These are phyloP conservation scores for Drosophila mojavensis DNA, from an alignment of 1,140 invertebrate genomes.

Conservation along the genomic window DNA sequence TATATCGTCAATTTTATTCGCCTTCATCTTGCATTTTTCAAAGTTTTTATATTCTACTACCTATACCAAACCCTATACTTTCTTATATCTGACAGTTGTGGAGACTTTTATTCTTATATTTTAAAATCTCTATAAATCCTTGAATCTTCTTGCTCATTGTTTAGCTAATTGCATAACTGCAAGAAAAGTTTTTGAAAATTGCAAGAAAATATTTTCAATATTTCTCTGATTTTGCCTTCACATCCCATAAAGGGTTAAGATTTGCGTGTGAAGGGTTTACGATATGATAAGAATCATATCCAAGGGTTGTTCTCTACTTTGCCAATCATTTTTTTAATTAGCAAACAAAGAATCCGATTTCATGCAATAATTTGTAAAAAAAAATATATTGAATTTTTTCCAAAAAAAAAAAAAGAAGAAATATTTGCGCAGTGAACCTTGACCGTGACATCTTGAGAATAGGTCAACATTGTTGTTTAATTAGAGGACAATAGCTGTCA, in stretches of 20 bases:
- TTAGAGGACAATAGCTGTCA: constrained; percentile 79
- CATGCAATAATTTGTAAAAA: constrained; percentile 24
- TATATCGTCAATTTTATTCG: no score
- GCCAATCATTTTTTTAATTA: constrained; percentile 72
- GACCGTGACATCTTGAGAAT: constrained; percentile 66
- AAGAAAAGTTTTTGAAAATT: neutral
- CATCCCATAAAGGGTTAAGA: neutral
- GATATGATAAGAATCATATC: neutral
- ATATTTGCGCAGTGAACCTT: constrained; percentile 53
- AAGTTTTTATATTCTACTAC: no score
- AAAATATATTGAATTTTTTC: constrained; percentile 19
- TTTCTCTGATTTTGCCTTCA: constrained; percentile 29
- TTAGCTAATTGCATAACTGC: no score
- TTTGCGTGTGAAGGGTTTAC: constrained; percentile 36
- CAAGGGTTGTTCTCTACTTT: constrained; percentile 24
- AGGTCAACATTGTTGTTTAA: constrained; percentile 81
- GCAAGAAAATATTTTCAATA: neutral
- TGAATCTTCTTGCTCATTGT: no score
- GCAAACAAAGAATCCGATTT: constrained; percentile 60
- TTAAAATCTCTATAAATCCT: no score
- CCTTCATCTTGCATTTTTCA: no score
- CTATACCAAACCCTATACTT: no score
- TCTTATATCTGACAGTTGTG: no score
- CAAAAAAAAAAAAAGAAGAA: constrained; percentile 25
- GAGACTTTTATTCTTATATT: no score